These are phyloP conservation scores for Psammodynastes pulverulentus DNA, from an alignment of 2,113 vertebrate species.

Conservation along the genomic window DNA sequence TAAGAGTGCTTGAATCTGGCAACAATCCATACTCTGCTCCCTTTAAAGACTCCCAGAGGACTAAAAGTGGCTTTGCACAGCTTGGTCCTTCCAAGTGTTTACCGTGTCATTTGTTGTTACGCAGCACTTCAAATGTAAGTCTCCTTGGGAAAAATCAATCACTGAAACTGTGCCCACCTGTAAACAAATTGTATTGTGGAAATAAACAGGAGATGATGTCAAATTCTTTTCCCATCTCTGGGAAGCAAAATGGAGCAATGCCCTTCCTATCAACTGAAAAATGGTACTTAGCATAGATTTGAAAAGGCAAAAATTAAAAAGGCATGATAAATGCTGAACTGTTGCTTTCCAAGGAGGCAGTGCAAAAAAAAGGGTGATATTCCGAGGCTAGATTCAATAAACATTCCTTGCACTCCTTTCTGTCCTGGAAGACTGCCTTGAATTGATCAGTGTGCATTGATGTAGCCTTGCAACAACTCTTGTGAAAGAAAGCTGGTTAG, in stretches of 20 bases:
- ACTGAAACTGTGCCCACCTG: conserved; percentile 4
- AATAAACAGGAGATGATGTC: conserved; percentile 9
- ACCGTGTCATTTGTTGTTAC: conserved; percentile 10
- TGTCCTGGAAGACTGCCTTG: not conserved
- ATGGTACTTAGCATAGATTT: not conserved
- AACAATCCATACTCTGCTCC: not conserved
- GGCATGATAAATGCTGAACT: not conserved
- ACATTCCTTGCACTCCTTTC: not conserved
- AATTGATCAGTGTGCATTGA: conserved; percentile 5
- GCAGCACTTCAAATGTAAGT: conserved; percentile 1
- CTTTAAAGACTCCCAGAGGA: conserved; percentile 2
- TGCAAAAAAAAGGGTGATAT: not conserved
- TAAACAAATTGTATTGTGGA: conserved; percentile 17
- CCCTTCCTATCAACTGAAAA: not conserved
- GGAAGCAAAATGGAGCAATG: not conserved
- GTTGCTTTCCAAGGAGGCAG: conserved; percentile 2
- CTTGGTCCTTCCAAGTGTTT: not conserved
- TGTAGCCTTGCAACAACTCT: conserved; percentile 11
- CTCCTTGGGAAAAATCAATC: conserved; percentile 16
- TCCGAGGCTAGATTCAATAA: conserved; percentile 27
- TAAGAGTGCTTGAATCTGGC: not conserved
- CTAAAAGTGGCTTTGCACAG: not conserved
- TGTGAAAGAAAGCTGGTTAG: not conserved
- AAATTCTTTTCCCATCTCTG: not conserved
- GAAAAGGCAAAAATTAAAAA: not conserved